Base-by-base conservation (phyloP, 2,113 vertebrate species). In the Carettochelys insculpta region DNA sequence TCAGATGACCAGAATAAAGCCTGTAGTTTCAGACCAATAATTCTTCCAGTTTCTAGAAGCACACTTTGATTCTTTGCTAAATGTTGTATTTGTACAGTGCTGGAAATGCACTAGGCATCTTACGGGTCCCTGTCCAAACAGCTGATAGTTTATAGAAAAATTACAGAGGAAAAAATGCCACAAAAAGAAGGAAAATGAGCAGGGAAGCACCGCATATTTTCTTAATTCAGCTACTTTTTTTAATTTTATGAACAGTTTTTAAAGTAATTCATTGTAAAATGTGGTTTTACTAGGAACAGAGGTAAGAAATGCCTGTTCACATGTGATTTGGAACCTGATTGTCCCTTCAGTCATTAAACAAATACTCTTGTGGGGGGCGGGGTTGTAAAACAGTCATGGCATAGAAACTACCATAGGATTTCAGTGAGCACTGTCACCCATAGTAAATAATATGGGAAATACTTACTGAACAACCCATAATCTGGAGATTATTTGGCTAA, bases 81-180 rank as follows among this genome's bases (percentile, higher is more conserved):
- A 10, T 19, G 29, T 52, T 47, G 85, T 8, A 83, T 12, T 10
- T 68, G 27, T 75, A 45, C 51, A 43, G 8, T 14, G 24, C 8
- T 52, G 19, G 43, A 38, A 86, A 68, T n/a, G 85, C 88, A 80
- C 0, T 0, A 93, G 80, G 38, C 8, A 45, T 38, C 29, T 90
- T 11, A 31, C 52, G 88, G 82, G 34, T 4, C 10, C 77, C 5
- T 53, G 86, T 80, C 50, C 2, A 84, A 73, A 90, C 43, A 89
- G n/a, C 56, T 83, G 80, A 53, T 90, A 90, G 56, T 85, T 22
- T 82, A 84, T 79, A 61, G 5, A 14, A 10, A 2, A 86, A 81
- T 78, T 75, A 87, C 34, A 82, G 87, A 92, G 95, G 86, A 3
- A 68, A 14, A 56, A 91, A 94, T 51, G 86, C 4, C 76, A 65